These are phyloP conservation scores for Eudemis profundana DNA, from an alignment of 2,888 invertebrate genomes.

Conservation along the genomic window DNA sequence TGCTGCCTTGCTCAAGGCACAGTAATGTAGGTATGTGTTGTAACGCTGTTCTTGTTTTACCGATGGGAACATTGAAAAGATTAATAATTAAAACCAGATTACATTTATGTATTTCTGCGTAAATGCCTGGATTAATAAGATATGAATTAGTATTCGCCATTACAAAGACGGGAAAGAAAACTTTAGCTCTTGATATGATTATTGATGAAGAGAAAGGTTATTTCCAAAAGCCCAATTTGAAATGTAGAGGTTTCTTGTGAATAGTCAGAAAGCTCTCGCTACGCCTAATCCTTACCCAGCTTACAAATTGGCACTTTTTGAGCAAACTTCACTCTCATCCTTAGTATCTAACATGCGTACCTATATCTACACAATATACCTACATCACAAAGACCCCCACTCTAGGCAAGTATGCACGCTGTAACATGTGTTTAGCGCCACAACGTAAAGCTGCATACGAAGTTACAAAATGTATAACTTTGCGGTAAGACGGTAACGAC, in stretches of 20 bases:
- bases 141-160: slow-evolving; percentile 9
- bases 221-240: slow-evolving; percentile 29
- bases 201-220: neutral
- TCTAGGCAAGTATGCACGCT: neutral
- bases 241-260: slow-evolving; percentile 19
- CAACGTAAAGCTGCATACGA: neutral
- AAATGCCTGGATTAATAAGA: slow-evolving; percentile 14
- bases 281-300: slow-evolving; percentile 43
- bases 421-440: neutral
- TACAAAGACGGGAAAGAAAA: slow-evolving; percentile 2
- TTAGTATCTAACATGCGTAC: slow-evolving; percentile 33
- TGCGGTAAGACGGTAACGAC: no score
- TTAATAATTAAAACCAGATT: no score
- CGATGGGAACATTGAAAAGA: no score
- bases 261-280: neutral
- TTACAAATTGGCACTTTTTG: slow-evolving; percentile 59
- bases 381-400: slow-evolving; percentile 34
- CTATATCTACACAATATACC: slow-evolving; percentile 8
- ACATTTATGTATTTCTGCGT: neutral
- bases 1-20: no score
- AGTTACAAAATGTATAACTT: neutral
- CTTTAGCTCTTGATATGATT: neutral
- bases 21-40: no score
- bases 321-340: slow-evolving; percentile 51
- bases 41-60: no score